Conservation (phyloP, 2,888 invertebrate genomes). For the Camptogramma bilineatum region DNA sequence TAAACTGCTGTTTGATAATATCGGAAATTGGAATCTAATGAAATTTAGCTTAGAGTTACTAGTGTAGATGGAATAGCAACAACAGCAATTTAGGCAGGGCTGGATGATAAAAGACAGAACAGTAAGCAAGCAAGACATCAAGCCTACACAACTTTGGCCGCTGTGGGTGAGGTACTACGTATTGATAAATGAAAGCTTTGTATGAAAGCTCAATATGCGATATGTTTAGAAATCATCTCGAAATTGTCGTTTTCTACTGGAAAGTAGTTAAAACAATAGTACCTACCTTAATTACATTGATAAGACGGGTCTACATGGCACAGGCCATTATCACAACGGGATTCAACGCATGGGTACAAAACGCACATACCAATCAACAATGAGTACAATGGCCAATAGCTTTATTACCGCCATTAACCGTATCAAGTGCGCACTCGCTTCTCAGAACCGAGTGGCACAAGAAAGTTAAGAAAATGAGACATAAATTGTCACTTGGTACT, state of each 20-base stretch:
- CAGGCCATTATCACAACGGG: conserved; percentile 16
- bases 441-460: conserved; percentile 10
- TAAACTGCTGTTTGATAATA: neutral
- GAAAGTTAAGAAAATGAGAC: neutral
- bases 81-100: no score
- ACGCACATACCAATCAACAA: conserved; percentile 28
- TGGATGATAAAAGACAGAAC: no score
- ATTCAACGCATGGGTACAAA: conserved; percentile 4
- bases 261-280: no score
- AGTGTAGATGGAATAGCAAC: no score
- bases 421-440: conserved; percentile 19
- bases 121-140: no score
- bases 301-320: no score
- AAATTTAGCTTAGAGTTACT: neutral
- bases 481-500: neutral
- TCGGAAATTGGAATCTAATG: neutral
- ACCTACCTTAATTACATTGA: neutral
- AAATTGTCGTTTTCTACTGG: no score
- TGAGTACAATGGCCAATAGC: conserved; percentile 15
- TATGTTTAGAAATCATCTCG: no score
- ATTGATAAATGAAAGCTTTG: no score
- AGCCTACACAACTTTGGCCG: no score
- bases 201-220: no score
- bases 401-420: conserved; percentile 25
- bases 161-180: no score